A percentile compares a stretch with the other conserved stretches of the same genome.
Conservation (phyloP, 2,888 invertebrate genomes). For the Alviniconcha strummeri region DNA sequence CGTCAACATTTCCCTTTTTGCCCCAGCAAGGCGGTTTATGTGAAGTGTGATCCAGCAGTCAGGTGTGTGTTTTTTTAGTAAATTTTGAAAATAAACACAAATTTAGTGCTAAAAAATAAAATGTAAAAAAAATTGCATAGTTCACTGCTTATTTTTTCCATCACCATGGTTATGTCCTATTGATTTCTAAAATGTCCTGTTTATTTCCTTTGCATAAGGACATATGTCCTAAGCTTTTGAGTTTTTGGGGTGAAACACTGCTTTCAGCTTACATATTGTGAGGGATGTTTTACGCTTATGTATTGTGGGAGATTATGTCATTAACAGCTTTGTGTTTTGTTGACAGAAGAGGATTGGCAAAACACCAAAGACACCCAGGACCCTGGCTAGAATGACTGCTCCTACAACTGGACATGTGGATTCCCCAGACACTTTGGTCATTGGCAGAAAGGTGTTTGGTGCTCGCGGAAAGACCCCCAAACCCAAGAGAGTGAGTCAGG, state of each 20-base stretch:
- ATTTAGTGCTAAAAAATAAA: too few species aligned
- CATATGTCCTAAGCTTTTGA: too few species aligned
- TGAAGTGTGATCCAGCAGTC: too few species aligned
- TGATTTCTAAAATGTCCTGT: background rate
- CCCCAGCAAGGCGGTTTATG: too few species aligned
- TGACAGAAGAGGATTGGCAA: conserved; percentile 35
- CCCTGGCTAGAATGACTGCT: conserved; percentile 56
- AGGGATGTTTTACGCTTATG: too few species aligned
- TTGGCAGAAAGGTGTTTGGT: conserved; percentile 54
- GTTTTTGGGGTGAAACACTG: too few species aligned
- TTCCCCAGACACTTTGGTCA: conserved; percentile 68
- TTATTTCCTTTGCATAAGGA: background rate
- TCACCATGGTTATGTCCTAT: too few species aligned
- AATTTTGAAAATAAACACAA: too few species aligned
- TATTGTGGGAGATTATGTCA: background rate
- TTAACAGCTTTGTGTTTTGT: background rate
- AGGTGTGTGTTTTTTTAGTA: too few species aligned
- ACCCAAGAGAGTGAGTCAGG: conserved; percentile 26
- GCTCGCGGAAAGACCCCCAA: conserved; percentile 56
- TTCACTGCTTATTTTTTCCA: too few species aligned
- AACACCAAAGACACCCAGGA: conserved; percentile 63
- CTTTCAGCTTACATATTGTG: background rate
- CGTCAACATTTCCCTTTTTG: background rate
- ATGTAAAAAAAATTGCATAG: too few species aligned
- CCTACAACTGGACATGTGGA: conserved; percentile 69